Evolutionary conservation across 2,113 vertebrate species (phyloP), one percentile per base, ranked within the genome.

Genomic region (Aspidoscelis tigris): DNA sequence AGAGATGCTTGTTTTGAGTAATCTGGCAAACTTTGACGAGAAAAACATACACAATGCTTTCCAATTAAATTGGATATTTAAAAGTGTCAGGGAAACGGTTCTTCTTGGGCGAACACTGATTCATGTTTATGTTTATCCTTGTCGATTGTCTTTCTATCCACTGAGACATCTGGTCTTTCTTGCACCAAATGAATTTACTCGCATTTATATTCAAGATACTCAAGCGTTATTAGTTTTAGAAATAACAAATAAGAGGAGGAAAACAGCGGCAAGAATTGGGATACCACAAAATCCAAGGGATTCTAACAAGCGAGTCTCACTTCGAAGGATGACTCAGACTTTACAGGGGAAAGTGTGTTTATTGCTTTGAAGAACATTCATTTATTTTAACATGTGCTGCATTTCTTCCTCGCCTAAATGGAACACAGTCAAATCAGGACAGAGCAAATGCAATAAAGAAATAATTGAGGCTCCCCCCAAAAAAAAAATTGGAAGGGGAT

Each of bases 101-200:
- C 93, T 90, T 80, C 82, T 78, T 91, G 91, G 92, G 76, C 85
- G 93, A 90, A 92, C 89, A 87, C 47, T 72, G 80, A 95, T 94
- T 90, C 91, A 91, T 88, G 92, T 92, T 89, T 90, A 80, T 44
- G 66, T 91, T 86, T 86, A 84, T 83, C 82, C 26, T 43, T 70
- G 84, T 87, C 90, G 86, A 87, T 47, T 91, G 86, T 86, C 79
- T 90, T 89, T 84, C 7, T 91, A 90, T 91, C 33, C 88, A 33
- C 47, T 71, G 10, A 5, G 14, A 87, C 1, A 84, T 83, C 90
- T 79, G 85, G 87, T 83, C 89, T 43, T 90, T 68, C 53, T 9
- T 43, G 3, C 88, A 91, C 89, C 87, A 87, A 90, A 84, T 82
- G 86, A 89, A 91, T 87, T 66, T 84, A 74, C 61, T 74, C 64